Evolutionary conservation across 2,113 vertebrate genomes (phyloP), one percentile per base, ranked within the genome.

Genomic region (Lasiurus cinereus): DNA sequence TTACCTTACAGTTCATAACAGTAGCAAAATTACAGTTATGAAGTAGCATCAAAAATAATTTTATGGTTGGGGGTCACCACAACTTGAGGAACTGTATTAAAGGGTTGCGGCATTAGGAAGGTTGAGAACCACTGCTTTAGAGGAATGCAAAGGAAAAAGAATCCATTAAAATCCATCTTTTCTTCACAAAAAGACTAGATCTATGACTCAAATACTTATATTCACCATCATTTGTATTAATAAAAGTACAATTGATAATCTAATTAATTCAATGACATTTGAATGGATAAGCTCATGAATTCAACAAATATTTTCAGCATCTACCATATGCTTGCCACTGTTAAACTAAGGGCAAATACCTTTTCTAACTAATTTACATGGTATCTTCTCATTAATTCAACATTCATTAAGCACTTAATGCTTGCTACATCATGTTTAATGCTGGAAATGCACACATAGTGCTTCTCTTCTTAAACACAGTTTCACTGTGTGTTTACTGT

Each of bases 181-280:
- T 87, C 59, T 83, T 94, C 22, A 90, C 50, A 18, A 93, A 24
- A 78, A 87, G 27, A 84, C 39, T 89, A 43, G 27, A 83, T 56
- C 46, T 92, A 50, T 83, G 70, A 91, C 11, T 92, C 52, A 94
- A 88, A 90, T 74, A 96, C 21, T 83, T 85, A 82, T 5, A 76
- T 66, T 88, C 48, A 93, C 43, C 64, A 91, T 2, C 24, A 83
- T 50, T 33, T 87, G 39, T 87, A 96, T 85, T 82, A 96, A 96
- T 31, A 90, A 12, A 91, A 70, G 33, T 70, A 79, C 14, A 76
- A 19, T 59, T 22, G 50, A 50, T 88, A 96, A 83, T 79, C 79
- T 86, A 67, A 48, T 66, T 89, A 96, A 94, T 24, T 94, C 48
- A 94, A 90, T 8, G 79, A 43, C 43, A 83, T 64, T 77, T 74